These are phyloP conservation scores for Sciurus carolinensis DNA, from an alignment of 2,797 vertebrate genomes.

Conservation along the genomic window DNA sequence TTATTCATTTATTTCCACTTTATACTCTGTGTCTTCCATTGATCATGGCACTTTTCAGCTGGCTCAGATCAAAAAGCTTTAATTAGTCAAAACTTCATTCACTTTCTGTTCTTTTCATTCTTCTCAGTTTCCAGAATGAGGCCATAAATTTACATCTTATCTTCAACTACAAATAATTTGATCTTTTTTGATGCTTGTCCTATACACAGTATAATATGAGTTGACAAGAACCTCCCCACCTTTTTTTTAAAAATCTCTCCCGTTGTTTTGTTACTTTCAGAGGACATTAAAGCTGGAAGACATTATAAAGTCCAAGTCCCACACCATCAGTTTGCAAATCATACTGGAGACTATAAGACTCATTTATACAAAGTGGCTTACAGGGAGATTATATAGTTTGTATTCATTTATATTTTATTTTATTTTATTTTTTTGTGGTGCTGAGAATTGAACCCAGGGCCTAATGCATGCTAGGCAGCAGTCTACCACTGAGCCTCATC, in stretches of 20 bases:
- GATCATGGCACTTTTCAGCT: neutral
- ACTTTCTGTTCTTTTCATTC: neutral
- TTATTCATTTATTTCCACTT: neutral
- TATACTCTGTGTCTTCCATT: neutral
- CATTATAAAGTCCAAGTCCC: neutral
- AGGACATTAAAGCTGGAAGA: neutral
- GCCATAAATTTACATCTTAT: neutral
- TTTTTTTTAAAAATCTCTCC: neutral
- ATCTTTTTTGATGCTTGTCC: neutral
- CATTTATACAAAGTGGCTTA: neutral
- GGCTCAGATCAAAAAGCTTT: neutral
- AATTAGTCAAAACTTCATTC: neutral
- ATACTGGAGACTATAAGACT: neutral
- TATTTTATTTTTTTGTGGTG: neutral
- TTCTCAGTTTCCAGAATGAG: neutral
- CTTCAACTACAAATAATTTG: conserved; percentile 1
- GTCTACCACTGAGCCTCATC: too few relatives aligned
- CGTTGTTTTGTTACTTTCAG: neutral
- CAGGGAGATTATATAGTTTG: neutral
- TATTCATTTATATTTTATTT: neutral
- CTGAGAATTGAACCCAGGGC: too few relatives aligned
- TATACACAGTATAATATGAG: fast-evolving
- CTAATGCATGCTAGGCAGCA: too few relatives aligned
- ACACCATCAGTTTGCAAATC: neutral
- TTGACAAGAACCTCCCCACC: neutral